These are phyloP conservation scores for Clivina fossor DNA, from an alignment of 2,888 invertebrate genomes.

Conservation along the genomic window DNA sequence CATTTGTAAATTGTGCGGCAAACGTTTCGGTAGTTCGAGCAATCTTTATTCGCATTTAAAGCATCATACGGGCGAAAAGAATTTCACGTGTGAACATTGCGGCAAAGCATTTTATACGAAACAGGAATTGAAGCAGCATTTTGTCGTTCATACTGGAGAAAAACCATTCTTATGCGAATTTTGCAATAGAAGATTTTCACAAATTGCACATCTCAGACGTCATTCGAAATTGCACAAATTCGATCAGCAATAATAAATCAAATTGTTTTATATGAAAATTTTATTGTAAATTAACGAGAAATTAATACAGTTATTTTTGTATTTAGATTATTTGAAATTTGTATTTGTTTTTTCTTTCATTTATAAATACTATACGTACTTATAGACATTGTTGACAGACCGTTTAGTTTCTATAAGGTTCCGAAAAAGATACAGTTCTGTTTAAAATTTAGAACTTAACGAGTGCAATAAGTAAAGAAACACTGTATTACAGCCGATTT, in stretches of 20 bases:
- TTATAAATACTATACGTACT: no score
- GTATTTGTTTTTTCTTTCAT: no score
- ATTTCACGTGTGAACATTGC: constrained; percentile 46
- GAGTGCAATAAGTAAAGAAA: no score
- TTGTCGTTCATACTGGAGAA: constrained; percentile 46
- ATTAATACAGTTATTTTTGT: no score
- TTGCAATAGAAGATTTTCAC: constrained; percentile 46
- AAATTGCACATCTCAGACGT: constrained; percentile 45
- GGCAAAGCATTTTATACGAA: constrained; percentile 47
- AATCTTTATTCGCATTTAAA: constrained; percentile 46
- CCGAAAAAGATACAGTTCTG: no score
- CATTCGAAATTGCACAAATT: constrained; percentile 45
- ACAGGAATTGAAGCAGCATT: constrained; percentile 46
- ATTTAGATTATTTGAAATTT: no score
- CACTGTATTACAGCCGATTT: no score
- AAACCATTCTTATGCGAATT: constrained; percentile 45
- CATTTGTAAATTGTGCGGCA: constrained; percentile 45
- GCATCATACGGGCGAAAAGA: constrained; percentile 47
- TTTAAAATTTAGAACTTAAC: no score
- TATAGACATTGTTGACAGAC: no score
- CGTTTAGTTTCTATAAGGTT: no score
- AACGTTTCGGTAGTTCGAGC: constrained; percentile 46
- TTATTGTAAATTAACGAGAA: no score
- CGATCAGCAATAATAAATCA: not conserved
- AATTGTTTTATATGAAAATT: not conserved